A percentile compares a stretch with the other conserved stretches of the same genome.
These are phyloP conservation scores for Chironomus riparius DNA, from an alignment of 2,888 invertebrate species.

Conservation along the genomic window DNA sequence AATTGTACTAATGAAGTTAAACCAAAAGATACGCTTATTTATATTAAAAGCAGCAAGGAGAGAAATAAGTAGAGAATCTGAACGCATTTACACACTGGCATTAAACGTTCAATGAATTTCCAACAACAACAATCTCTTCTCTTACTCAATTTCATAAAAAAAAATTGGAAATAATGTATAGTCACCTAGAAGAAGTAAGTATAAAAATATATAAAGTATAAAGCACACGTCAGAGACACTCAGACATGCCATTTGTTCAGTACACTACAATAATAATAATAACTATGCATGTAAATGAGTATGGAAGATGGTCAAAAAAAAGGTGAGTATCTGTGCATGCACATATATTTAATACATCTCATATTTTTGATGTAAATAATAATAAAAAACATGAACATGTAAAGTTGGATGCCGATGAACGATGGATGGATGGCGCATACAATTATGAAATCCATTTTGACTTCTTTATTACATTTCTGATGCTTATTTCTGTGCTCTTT, in stretches of 20 bases:
- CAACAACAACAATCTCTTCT: slow-evolving; percentile 11
- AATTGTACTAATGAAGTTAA: slow-evolving; percentile 19
- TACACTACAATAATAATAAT: background rate
- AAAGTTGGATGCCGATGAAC: too few relatives aligned
- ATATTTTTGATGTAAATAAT: too few relatives aligned
- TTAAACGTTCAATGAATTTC: slow-evolving; percentile 4
- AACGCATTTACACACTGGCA: slow-evolving; percentile 18
- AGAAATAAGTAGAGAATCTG: background rate
- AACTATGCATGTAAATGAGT: background rate
- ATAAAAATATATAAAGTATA: background rate
- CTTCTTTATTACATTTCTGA: too few relatives aligned
- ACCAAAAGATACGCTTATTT: slow-evolving; percentile 1
- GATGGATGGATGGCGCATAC: too few relatives aligned
- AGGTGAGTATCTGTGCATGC: too few relatives aligned
- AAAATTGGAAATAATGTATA: background rate
- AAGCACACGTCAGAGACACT: background rate
- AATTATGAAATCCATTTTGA: too few relatives aligned
- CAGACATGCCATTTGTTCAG: background rate
- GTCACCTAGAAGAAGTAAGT: background rate
- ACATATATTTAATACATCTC: too few relatives aligned
- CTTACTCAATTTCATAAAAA: slow-evolving; percentile 20
- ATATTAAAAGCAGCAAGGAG: background rate
- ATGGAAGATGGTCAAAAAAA: background rate
- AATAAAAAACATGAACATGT: too few relatives aligned
- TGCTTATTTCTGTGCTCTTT: too few relatives aligned